Base-by-base conservation (phyloP, 2,888 invertebrate genomes). In the Melipona bicolor region DNA sequence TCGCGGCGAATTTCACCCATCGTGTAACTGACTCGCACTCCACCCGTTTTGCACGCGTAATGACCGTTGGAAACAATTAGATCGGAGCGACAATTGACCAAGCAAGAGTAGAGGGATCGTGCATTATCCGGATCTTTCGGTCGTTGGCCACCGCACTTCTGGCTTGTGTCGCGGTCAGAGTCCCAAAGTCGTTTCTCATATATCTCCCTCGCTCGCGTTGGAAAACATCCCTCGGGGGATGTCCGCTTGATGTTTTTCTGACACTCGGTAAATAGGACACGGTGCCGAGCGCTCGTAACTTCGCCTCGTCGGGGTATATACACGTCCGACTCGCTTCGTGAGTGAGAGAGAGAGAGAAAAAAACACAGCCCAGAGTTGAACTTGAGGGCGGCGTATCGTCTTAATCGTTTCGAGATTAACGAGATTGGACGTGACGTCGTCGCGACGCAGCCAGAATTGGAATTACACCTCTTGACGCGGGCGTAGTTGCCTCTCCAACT, bases 161-260 rank as follows among this genome's bases (percentile, higher is more conserved):
- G 79, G 77, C 75, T 87, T 75, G 74, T 81, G 83, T 81, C 77
- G 76, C 77, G 54, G 52, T 61, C 79, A 61, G 64, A 68, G 69
- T 75, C 56, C 69, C 77, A 49, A 73, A 83, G 83, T 83, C 80
- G 78, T 85, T 81, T 71, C 86, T 85, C 85, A 74, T 85, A 79
- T 65, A 73, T 83, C 72, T 83, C 76, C 50, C 73, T 64, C 75
- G 67, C 43, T 0, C 43, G 43, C 61, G 70, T 65, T 72, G 67
- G 76, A 76, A 82, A 79, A 80, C 82, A 69, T 77, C 82, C 79
- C 69, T 52, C 76, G 76, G 49, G 76, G 54, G 11, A 43, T 43
- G 43, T 43, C 73, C 61, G 79, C 74, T 70, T 52, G 59, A 15
- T 74, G 77, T 85, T 86, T 83, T 85, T 85, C 85, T 43, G 70